phyloP scores from a whole-genome alignment of 2,888 invertebrate genomes.

The Bedellia somnulentella region DNA sequence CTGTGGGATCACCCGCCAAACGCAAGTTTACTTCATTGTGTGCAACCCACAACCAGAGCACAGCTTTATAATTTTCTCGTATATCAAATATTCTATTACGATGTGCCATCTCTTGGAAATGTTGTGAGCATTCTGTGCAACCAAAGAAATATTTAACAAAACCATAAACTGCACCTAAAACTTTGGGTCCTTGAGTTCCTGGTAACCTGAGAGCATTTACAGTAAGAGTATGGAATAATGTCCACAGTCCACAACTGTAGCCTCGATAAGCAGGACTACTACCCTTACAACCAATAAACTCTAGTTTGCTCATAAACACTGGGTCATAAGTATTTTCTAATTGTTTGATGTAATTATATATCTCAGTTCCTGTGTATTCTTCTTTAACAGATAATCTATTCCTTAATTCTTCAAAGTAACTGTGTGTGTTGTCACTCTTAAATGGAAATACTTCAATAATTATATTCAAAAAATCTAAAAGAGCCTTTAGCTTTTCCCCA shows the following conservation, averaged over 20 bases:
- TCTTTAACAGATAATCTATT: constrained; percentile 49
- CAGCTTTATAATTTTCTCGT: constrained; percentile 69
- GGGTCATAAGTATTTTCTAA: constrained; percentile 58
- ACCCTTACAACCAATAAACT: constrained; percentile 82
- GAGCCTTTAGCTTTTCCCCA: constrained; percentile 71
- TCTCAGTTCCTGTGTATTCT: constrained; percentile 61
- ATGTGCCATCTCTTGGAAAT: constrained; percentile 86
- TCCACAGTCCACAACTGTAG: constrained; percentile 95
- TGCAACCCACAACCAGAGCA: constrained; percentile 92
- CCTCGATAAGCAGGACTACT: constrained; percentile 76
- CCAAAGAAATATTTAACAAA: constrained; percentile 93
- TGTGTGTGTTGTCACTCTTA: constrained; percentile 64
- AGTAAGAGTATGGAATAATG: constrained; percentile 88
- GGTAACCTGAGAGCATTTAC: constrained; percentile 68
- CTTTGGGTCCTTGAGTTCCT: constrained; percentile 63
- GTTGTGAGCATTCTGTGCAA: constrained; percentile 85
- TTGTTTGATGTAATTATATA: constrained; percentile 56
- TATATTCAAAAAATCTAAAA: constrained; percentile 73
- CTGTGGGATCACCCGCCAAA: constrained; percentile 81
- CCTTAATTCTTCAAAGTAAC: constrained; percentile 65
- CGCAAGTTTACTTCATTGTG: constrained; percentile 93
- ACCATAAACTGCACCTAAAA: constrained; percentile 80
- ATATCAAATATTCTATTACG: constrained; percentile 71
- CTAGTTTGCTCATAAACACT: constrained; percentile 50
- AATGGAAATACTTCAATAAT: constrained; percentile 81